Base-by-base conservation (phyloP, 1,140 invertebrate genomes). In the Diprion similis region DNA sequence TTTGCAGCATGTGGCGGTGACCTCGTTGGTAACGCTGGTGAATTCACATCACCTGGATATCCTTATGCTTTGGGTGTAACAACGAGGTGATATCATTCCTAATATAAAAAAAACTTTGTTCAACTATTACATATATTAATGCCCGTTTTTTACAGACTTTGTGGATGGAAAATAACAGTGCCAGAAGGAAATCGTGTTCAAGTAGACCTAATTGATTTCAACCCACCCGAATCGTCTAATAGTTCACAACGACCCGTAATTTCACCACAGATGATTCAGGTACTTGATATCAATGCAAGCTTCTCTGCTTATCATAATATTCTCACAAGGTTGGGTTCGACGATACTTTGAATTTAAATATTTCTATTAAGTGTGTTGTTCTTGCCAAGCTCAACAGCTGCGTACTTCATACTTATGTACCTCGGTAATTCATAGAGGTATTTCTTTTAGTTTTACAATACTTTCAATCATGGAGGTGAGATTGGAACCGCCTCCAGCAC, bases 121-220 rank as follows among this genome's bases (percentile, higher is more conserved):
- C 69, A 59, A 69, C 64, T 37, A 71, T n/a, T n/a, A 72, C 37
- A 66, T 72, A 70, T 73, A 70, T n/a, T 68, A 13, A 8, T 17
- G 15, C 8, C 6, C 9, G 13, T 37, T 4, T 68, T 9, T 69
- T 78, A 64, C 13, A 84, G 87, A 67, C 83, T 82, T 78, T 97
- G 95, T 79, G 82, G 87, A n/a, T 96, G 95, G 95, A 84, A 72
- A 66, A 92, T 97, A 13, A 86, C 79, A 64, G 92, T 92, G 10
- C 92, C 93, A 2, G 83, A 91, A 81, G 93, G 91, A 0, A 87
- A 87, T 70, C 88, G 92, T 71, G 87, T 94, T 0, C 84, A 86
- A 19, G 78, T 94, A 0, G 87, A 91, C 46, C 84, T 94, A 46
- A 75, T 91, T 0, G 92, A 94, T 79, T 76, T 92, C 46, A 89